A percentile compares a stretch with the other conserved stretches of the same genome.
These are phyloP conservation scores for Limonius californicus DNA, from an alignment of 1,140 invertebrate species.

Conservation along the genomic window DNA sequence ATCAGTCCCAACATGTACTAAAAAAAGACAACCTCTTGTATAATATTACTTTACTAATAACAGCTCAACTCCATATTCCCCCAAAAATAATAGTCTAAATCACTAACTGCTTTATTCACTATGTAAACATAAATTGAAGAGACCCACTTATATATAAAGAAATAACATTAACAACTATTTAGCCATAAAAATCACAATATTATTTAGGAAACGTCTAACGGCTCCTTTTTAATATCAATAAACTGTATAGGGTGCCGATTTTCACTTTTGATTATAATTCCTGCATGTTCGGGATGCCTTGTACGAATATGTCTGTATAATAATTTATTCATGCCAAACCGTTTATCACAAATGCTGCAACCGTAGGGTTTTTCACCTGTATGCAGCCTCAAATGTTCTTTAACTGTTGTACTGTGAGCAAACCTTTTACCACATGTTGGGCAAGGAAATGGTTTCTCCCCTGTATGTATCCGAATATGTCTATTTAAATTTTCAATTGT, in stretches of 20 bases:
- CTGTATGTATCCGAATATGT: constrained; percentile 42
- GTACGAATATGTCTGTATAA: constrained; percentile 36
- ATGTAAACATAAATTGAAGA: too few species aligned
- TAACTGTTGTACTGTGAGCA: constrained; percentile 34
- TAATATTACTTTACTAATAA: too few species aligned
- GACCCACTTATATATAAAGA: too few species aligned
- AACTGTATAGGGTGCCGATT: background rate
- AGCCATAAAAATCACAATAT: background rate
- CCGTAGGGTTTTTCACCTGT: constrained; percentile 65
- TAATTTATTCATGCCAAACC: constrained; percentile 46
- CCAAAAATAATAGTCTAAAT: too few species aligned
- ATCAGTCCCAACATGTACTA: too few species aligned
- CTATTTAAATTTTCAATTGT: constrained; percentile 48
- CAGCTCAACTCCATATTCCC: too few species aligned
- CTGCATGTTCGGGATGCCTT: constrained; percentile 33
- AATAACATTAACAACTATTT: too few species aligned
- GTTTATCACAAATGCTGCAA: constrained; percentile 63
- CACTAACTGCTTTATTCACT: too few species aligned
- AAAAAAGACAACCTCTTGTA: too few species aligned
- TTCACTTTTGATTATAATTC: background rate
- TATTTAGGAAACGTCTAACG: background rate
- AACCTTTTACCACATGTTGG: constrained; percentile 30
- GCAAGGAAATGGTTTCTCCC: constrained; percentile 36
- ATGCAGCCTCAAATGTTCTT: constrained; percentile 37
- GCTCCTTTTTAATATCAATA: background rate